These are phyloP conservation scores for Drosophila paulistorum DNA, from an alignment of 1,140 invertebrate genomes.

Conservation along the genomic window DNA sequence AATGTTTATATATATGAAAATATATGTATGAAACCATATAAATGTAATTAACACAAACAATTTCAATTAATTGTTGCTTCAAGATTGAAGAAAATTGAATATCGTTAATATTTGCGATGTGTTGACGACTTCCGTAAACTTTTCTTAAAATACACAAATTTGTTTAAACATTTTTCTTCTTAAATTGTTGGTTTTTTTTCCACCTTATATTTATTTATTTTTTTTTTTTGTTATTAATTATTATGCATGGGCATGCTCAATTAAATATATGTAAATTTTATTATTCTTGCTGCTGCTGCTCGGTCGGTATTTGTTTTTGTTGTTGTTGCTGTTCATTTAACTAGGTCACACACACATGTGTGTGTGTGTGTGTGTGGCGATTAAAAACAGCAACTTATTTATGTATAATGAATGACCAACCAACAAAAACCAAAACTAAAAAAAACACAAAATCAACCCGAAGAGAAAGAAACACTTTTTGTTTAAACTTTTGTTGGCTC, in stretches of 20 bases:
- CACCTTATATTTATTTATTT: constrained; percentile 39
- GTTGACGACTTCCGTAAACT: constrained; percentile 60
- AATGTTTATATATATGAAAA: constrained; percentile 1
- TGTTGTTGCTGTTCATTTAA: constrained; percentile 63
- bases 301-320: constrained; percentile 26
- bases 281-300: constrained; percentile 38
- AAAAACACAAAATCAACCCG: neutral
- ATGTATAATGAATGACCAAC: constrained; percentile 39
- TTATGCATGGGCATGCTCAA: constrained; percentile 56
- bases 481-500: constrained; percentile 42
- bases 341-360: constrained; percentile 77
- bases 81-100: constrained; percentile 3
- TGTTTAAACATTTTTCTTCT: constrained; percentile 54
- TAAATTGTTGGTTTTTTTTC: constrained; percentile 53
- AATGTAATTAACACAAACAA: constrained; percentile 1
- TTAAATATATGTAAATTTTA: constrained; percentile 71
- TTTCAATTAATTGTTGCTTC: constrained; percentile 12
- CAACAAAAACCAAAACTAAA: constrained; percentile 39
- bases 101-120: constrained; percentile 47
- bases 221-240: constrained; percentile 62
- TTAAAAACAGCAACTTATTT: constrained; percentile 69
- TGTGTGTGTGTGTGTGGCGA: constrained; percentile 61
- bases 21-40: neutral
- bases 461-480: constrained; percentile 46
- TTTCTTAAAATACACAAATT: constrained; percentile 47